Evolutionary conservation across 1,140 invertebrate species (phyloP), one percentile per base, ranked within the genome.

Genomic region (Dendrolimus kikuchii): DNA sequence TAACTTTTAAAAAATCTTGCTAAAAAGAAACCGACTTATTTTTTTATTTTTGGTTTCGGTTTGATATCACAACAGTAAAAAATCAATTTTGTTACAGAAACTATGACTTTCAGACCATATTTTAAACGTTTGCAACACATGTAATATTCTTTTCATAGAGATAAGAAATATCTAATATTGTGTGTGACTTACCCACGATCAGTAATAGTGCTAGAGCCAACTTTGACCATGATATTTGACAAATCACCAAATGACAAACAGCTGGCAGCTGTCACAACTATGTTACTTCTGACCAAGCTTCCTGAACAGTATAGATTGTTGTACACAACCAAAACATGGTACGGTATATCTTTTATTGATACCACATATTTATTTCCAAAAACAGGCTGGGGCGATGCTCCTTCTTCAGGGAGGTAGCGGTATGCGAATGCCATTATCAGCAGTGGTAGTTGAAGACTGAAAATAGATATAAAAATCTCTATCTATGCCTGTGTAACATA

Each of bases 231-330:
- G 5, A 47, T 51, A 7, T 57, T 60, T 4, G 53, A n/a, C 5
- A 36, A 37, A 4, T 36, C 38, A 8, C 53, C 38, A 36, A 46
- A 37, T 7, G 37, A 8, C 5, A 74, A 49, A 40, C 71, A 77
- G 10, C 60, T 70, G 1, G 74, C 74, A 0, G 58, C 55, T 0
- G 67, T 74, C 4, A 77, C 37, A 0, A 71, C 64, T 4, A 66
- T 56, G 41, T 57, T 58, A 40, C 71, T 74, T 43, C 51, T 42
- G n/a, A 77, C 50, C 7, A 77, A 40, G 8, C 46, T 52, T 5
- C 71, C 74, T 2, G 71, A 74, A 40, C 74, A 77, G 51, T 64
- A 76, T n/a, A 55, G 51, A 9, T 45, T 56, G 36, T 38, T 60
- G 46, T 74, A 68, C 6, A 66, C 60, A 9, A 76, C 53, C 36